Percentiles rank a stretch among this genome's conserved stretches.
Evolutionary conservation across 2,888 invertebrate species (phyloP).

Genomic region (Allygus modestus): DNA sequence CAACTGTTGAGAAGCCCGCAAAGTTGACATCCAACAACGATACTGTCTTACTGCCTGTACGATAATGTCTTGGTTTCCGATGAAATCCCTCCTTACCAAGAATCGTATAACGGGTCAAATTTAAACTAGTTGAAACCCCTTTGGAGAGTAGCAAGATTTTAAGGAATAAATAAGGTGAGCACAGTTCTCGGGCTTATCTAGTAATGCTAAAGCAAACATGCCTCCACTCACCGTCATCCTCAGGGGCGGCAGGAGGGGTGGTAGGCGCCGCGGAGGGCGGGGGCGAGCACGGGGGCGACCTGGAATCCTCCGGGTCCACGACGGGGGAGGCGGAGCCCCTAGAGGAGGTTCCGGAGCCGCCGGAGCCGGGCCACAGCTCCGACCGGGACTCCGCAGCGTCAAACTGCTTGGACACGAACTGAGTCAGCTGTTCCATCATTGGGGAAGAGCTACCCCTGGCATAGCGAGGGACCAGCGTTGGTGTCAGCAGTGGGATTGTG

Average conservation of each 20-base stretch:
- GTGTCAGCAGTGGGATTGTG: too few relatives aligned
- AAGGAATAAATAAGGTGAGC: too few relatives aligned
- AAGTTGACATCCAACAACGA: too few relatives aligned
- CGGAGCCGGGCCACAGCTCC: constrained; percentile 39
- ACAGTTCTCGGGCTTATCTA: too few relatives aligned
- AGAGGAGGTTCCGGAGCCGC: constrained; percentile 62
- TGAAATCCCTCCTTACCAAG: too few relatives aligned
- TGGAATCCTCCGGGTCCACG: constrained; percentile 73
- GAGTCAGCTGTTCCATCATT: constrained; percentile 91
- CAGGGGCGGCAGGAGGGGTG: not conserved
- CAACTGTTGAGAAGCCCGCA: too few relatives aligned
- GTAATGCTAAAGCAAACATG: too few relatives aligned
- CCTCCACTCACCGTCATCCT: constrained; percentile 47
- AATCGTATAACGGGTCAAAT: too few relatives aligned
- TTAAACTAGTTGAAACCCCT: too few relatives aligned
- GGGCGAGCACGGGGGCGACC: constrained; percentile 72
- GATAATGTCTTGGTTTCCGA: too few relatives aligned
- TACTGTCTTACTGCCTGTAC: too few relatives aligned
- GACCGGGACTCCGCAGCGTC: constrained; percentile 73
- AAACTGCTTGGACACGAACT: constrained; percentile 93
- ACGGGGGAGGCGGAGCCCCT: constrained; percentile 72
- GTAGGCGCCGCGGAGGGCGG: constrained; percentile 18
- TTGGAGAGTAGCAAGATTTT: too few relatives aligned
- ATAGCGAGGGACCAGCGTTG: not conserved
- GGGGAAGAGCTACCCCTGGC: not conserved